Conservation (phyloP, 2,888 invertebrate species). For the Thysanoteuthis rhombus region DNA sequence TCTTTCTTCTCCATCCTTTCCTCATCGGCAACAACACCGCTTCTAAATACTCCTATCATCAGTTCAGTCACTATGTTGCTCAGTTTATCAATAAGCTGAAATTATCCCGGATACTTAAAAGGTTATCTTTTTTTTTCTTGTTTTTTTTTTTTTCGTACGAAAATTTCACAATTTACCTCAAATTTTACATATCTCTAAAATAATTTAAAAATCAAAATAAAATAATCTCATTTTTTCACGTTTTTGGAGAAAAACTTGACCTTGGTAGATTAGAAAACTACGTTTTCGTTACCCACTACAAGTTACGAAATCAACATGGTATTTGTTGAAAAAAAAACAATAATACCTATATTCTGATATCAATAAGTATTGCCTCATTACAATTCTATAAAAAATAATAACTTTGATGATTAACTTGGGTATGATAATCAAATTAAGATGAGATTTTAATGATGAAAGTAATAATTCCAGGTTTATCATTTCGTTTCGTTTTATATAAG, state of each 20-base stretch:
- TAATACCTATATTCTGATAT: not conserved
- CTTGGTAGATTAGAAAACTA: not conserved
- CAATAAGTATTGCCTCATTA: not conserved
- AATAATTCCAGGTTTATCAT: not conserved
- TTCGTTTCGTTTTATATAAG: constrained; percentile 21
- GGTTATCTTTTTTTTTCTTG: no score
- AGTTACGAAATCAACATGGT: not conserved
- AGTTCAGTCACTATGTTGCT: not conserved
- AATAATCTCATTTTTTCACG: not conserved
- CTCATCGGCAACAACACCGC: not conserved
- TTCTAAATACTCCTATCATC: not conserved
- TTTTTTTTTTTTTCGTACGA: not conserved
- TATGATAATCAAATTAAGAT: not conserved
- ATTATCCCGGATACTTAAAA: not conserved
- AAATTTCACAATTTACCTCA: not conserved
- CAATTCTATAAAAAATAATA: not conserved
- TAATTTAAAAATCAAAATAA: not conserved
- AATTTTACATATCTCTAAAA: not conserved
- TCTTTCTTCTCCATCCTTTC: not conserved
- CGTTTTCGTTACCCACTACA: not conserved
- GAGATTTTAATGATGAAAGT: not conserved
- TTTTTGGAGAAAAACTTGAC: not conserved
- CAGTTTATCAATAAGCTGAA: not conserved
- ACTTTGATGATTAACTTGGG: not conserved
- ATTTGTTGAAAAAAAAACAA: not conserved